phyloP scores from a whole-genome alignment of 2,888 invertebrate genomes.

The Plagiodera versicolora region DNA sequence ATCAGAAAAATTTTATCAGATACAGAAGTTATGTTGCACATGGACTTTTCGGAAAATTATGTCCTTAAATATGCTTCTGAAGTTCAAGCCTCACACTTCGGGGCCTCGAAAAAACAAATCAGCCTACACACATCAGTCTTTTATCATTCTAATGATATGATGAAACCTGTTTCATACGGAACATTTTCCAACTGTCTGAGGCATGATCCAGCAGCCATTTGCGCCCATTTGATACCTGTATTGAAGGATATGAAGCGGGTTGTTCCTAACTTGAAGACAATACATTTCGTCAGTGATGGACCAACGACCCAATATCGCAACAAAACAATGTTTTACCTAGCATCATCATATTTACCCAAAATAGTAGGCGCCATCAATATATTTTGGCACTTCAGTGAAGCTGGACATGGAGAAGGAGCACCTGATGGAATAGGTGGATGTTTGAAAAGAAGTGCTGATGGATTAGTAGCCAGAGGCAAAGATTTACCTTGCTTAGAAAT shows the following conservation, averaged over 20 bases:
- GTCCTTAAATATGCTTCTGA: slow-evolving; percentile 13
- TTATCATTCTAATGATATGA: neutral
- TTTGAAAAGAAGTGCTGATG: slow-evolving; percentile 19
- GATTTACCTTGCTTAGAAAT: slow-evolving; percentile 14
- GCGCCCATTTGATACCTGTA: slow-evolving; percentile 21
- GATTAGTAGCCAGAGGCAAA: slow-evolving; percentile 10
- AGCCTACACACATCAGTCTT: slow-evolving; percentile 14
- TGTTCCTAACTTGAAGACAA: slow-evolving; percentile 15
- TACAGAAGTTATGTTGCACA: neutral
- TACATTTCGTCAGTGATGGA: slow-evolving; percentile 23
- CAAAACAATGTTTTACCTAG: slow-evolving; percentile 21
- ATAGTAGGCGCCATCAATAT: slow-evolving; percentile 8
- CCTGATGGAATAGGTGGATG: slow-evolving; percentile 20
- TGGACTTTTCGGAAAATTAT: slow-evolving; percentile 17
- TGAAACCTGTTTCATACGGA: slow-evolving; percentile 10
- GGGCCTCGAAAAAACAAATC: slow-evolving; percentile 15
- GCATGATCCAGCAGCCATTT: slow-evolving; percentile 22
- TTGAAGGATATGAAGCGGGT: slow-evolving; percentile 10
- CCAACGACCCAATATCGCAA: slow-evolving; percentile 22
- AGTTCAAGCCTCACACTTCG: slow-evolving; percentile 13
- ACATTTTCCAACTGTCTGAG: slow-evolving; percentile 16
- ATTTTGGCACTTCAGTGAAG: slow-evolving; percentile 19
- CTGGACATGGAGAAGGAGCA: slow-evolving; percentile 23
- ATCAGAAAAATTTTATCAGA: slow-evolving; percentile 7
- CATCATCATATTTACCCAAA: slow-evolving; percentile 11